Conservation (phyloP, 2,113 vertebrate genomes). For the Dolichallabes microphthalmus region DNA sequence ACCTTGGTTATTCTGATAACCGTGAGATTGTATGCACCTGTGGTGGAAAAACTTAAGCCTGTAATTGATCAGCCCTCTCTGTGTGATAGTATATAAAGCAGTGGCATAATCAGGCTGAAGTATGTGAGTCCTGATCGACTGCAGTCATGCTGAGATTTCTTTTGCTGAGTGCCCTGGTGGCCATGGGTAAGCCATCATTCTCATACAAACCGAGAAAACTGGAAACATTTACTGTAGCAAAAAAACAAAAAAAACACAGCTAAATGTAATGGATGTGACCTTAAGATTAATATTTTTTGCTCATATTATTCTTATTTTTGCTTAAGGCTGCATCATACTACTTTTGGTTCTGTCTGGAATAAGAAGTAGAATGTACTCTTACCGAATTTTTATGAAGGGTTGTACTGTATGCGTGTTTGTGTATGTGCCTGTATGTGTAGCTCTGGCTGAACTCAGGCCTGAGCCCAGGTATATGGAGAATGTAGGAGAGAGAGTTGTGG, state of each 20-base stretch:
- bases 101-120: neutral
- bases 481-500: conserved; percentile 75
- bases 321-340: neutral
- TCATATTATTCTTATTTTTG: neutral
- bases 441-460: conserved; percentile 71
- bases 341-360: conserved; percentile 4
- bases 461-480: conserved; percentile 70
- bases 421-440: conserved; percentile 43
- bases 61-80: neutral
- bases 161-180: conserved; percentile 71
- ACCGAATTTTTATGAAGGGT: neutral
- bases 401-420: neutral
- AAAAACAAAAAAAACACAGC: neutral
- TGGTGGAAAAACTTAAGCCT: neutral
- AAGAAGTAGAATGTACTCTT: neutral
- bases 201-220: neutral
- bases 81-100: conserved; percentile 60
- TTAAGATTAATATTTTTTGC: conserved; percentile 8
- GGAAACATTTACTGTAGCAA: neutral
- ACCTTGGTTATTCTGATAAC: conserved; percentile 35
- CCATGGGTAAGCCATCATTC: conserved; percentile 71
- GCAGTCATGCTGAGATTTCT: conserved; percentile 77
- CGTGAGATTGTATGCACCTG: conserved; percentile 38
- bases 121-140: conserved; percentile 43
- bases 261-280: conserved; percentile 1